These are phyloP conservation scores for Onychomys arenicola DNA, from an alignment of 2,797 vertebrate species.

Conservation along the genomic window DNA sequence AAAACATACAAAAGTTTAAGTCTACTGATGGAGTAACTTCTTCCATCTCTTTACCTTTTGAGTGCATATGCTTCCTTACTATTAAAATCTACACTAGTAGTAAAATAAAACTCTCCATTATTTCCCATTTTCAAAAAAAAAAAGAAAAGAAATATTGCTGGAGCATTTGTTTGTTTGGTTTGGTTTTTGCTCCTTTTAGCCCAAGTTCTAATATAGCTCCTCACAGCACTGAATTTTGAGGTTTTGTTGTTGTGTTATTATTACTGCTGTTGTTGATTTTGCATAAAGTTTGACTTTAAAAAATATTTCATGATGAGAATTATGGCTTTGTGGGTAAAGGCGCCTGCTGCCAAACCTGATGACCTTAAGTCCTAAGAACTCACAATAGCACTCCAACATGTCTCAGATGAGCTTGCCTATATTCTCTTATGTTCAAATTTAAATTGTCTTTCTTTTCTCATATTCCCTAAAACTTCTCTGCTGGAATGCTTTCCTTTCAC, in stretches of 20 bases:
- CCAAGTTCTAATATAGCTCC: background rate
- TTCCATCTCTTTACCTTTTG: background rate
- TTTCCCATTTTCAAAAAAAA: background rate
- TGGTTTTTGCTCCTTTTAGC: background rate
- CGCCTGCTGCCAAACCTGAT: too few species aligned
- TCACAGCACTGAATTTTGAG: background rate
- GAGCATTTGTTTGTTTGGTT: background rate
- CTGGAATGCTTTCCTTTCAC: background rate
- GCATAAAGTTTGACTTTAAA: background rate
- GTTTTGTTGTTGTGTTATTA: background rate
- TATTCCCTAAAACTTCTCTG: background rate
- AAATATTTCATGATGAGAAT: background rate
- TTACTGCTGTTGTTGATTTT: background rate
- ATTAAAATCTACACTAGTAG: background rate
- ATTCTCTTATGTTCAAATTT: background rate
- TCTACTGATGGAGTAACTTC: background rate
- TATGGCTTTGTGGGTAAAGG: background rate
- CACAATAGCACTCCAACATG: background rate
- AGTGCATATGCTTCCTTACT: constrained; percentile 8
- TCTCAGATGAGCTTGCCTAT: background rate
- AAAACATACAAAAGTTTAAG: constrained; percentile 31
- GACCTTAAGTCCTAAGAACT: background rate
- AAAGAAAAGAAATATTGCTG: too few species aligned
- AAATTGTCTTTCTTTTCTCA: background rate
- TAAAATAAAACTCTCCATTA: constrained; percentile 4